phyloP scores from a whole-genome alignment of 2,797 vertebrate species.

The Chelon labrosus region DNA sequence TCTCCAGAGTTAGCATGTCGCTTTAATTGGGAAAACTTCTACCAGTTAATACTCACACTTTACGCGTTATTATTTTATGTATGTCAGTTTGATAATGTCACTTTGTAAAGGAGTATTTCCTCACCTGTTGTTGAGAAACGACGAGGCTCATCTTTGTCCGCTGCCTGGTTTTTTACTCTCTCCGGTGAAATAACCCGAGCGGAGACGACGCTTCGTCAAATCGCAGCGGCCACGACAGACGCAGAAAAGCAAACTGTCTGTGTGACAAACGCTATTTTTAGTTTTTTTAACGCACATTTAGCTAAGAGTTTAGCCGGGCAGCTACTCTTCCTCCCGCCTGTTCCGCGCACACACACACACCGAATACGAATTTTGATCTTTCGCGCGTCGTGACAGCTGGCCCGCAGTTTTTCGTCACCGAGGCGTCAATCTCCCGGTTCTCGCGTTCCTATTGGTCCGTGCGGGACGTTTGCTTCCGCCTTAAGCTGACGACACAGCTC shows the following conservation, averaged over 20 bases:
- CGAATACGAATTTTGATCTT: constrained; percentile 77
- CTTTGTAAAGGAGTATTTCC: not conserved
- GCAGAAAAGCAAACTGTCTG: not conserved
- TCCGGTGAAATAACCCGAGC: constrained; percentile 21
- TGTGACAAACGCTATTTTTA: constrained; percentile 21
- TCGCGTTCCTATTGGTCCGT: constrained; percentile 71
- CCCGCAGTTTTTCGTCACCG: constrained; percentile 30
- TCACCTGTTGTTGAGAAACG: constrained; percentile 74
- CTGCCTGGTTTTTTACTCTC: constrained; percentile 8
- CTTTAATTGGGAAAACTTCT: rapidly evolving
- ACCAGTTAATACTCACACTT: rapidly evolving
- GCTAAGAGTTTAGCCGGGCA: not conserved
- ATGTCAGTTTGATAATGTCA: not conserved
- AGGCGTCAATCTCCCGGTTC: constrained; percentile 59
- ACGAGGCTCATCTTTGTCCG: constrained; percentile 77
- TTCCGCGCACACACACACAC: constrained; percentile 37
- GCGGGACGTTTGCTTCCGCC: constrained; percentile 16
- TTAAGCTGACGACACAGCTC: constrained; percentile 1
- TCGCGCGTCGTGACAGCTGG: constrained; percentile 84
- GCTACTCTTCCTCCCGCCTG: constrained; percentile 81
- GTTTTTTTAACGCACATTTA: constrained; percentile 39
- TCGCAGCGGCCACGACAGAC: not conserved
- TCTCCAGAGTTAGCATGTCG: not conserved
- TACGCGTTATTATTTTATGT: rapidly evolving
- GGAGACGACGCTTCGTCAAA: constrained; percentile 14